These are phyloP conservation scores for Brenthis hecate DNA, from an alignment of 2,888 invertebrate genomes.

Conservation along the genomic window DNA sequence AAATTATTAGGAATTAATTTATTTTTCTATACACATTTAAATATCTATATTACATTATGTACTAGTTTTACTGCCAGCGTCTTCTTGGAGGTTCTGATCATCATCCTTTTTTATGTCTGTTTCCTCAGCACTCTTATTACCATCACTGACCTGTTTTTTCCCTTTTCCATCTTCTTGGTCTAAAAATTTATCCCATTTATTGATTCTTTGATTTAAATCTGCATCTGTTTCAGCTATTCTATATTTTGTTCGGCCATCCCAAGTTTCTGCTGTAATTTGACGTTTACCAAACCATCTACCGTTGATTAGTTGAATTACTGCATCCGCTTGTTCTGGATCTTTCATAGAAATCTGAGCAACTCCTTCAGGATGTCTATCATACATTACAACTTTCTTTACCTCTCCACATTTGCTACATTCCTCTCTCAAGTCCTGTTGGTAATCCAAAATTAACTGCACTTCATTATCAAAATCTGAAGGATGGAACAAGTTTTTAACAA, in stretches of 20 bases:
- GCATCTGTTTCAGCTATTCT: constrained; percentile 95
- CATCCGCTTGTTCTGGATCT: constrained; percentile 95
- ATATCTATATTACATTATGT: constrained; percentile 6
- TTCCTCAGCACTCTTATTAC: constrained; percentile 6
- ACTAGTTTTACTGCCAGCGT: constrained; percentile 4
- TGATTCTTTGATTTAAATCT: constrained; percentile 89
- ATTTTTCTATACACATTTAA: constrained; percentile 7
- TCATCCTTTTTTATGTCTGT: constrained; percentile 7
- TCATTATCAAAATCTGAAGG: constrained; percentile 94
- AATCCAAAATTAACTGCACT: constrained; percentile 93
- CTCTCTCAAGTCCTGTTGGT: constrained; percentile 94
- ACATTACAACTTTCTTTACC: constrained; percentile 94
- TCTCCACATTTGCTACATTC: constrained; percentile 96
- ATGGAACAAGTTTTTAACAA: constrained; percentile 96
- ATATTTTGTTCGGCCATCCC: constrained; percentile 98
- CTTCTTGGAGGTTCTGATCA: constrained; percentile 1
- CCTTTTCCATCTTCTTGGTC: constrained; percentile 79
- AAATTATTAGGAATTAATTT: background rate
- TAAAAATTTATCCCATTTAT: constrained; percentile 94
- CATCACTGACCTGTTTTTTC: constrained; percentile 12
- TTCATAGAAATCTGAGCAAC: constrained; percentile 96
- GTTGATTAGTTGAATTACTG: constrained; percentile 92
- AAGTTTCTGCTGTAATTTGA: constrained; percentile 92
- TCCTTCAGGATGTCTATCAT: constrained; percentile 97
- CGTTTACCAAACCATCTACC: constrained; percentile 95